Evolutionary conservation across 2,888 invertebrate species (phyloP), one percentile per base, ranked within the genome.

Genomic region (Argynnis bischoffii): DNA sequence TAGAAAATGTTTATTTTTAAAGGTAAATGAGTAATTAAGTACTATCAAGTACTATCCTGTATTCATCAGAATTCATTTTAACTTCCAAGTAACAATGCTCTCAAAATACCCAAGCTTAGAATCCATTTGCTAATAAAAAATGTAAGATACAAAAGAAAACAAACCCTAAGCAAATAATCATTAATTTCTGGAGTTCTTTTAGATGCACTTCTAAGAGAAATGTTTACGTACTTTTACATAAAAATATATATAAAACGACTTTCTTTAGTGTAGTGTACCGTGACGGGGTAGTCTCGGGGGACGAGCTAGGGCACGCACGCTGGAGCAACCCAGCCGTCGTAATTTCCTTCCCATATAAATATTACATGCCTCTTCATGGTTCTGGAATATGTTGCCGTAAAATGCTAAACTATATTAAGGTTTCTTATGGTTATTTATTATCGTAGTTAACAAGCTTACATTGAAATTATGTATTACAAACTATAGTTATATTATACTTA

Each of bases 251-350:
- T 13, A 48, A 48, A 59, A 47, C 26, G 65, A 11, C 66, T 55
- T 48, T 61, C 46, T 57, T 59, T 26, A 57, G 57, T 18, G 26
- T 54, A 61, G 60, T 48, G 61, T 66, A 66, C 55, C 60, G 60
- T 66, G 61, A 61, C 66, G 55, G 61, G 41, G 60, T 51, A 48
- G n/a, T 66, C 66, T 54, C 66, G 50, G 21, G 66, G 66, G 66
- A 59, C 47, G 47, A 41, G 41, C 53, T 53, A 16, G 53, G 55
- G 55, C 35, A 61, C 55, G 60, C 54, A 66, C 54, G 59, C 16
- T 47, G 53, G 11, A 54, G 59, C 47, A 18, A 48, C 53, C 50
- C 21, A 55, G 35, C 35, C 35, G 46, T 15, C 14, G 60, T 60
- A 66, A 61, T 66, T 48, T 56, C 59, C 18, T 66, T 55, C 48